Conservation (phyloP, 2,113 vertebrate genomes). For the Galemys pyrenaicus region DNA sequence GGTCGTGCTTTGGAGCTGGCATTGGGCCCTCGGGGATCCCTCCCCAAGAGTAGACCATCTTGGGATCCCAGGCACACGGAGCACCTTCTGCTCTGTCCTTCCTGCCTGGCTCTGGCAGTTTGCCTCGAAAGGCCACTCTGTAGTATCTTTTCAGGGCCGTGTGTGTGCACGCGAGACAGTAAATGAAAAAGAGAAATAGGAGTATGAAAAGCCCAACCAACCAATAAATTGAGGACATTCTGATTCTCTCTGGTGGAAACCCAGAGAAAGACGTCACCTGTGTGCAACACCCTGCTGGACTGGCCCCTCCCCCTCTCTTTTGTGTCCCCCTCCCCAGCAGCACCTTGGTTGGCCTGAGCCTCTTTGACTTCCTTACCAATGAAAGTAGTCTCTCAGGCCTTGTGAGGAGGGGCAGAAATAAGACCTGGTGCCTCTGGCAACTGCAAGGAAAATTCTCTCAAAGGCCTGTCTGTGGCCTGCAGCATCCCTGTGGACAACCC, state of each 20-base stretch:
- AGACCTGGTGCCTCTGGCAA: not conserved
- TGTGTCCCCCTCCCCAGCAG: not conserved
- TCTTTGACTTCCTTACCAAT: conserved; percentile 5
- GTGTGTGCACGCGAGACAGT: not conserved
- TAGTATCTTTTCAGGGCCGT: not conserved
- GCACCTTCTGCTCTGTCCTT: not conserved
- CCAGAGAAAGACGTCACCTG: not conserved
- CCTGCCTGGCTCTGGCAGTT: conserved; percentile 21
- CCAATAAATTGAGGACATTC: not conserved
- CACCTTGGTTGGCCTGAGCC: not conserved
- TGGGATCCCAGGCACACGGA: conserved; percentile 32
- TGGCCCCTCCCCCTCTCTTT: not conserved
- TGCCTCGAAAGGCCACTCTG: conserved; percentile 11
- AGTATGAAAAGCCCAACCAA: not conserved
- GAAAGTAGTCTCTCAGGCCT: conserved; percentile 5
- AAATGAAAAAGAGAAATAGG: not conserved
- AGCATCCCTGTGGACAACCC: not conserved
- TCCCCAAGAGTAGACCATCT: conserved; percentile 46
- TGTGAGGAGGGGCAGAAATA: conserved; percentile 37
- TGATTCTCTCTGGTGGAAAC: not conserved
- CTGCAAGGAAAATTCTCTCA: not conserved
- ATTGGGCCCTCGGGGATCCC: conserved; percentile 42
- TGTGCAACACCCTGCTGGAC: not conserved
- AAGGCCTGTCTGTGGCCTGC: not conserved
- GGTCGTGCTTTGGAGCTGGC: conserved; percentile 54